Evolutionary conservation across 2,888 invertebrate species (phyloP).

Genomic region (Yponomeuta evonymella): DNA sequence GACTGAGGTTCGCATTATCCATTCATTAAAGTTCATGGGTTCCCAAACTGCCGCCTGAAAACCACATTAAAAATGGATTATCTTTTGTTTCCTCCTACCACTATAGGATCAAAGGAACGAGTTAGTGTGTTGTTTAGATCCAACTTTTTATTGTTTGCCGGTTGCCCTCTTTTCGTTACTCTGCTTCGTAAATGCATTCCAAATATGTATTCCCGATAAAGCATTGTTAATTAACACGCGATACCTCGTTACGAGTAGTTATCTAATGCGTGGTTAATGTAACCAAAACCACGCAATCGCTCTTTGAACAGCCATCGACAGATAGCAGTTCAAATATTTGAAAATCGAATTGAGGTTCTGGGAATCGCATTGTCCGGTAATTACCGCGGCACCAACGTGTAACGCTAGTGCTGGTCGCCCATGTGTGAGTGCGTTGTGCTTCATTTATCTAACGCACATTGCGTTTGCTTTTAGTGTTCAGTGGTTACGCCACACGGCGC

Average conservation of each 20-base stretch:
- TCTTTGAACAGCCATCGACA: constrained; percentile 3
- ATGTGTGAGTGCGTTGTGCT: constrained; percentile 36
- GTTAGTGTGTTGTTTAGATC: not conserved
- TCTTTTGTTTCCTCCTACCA: not conserved
- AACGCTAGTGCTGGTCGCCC: not conserved
- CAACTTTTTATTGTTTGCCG: not conserved
- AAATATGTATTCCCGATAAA: not conserved
- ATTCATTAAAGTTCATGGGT: constrained; percentile 18
- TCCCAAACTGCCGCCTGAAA: constrained; percentile 15
- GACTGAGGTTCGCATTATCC: constrained; percentile 18
- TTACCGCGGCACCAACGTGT: constrained; percentile 11
- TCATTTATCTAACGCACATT: constrained; percentile 67
- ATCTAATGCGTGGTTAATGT: constrained; percentile 7
- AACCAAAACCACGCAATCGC: not conserved
- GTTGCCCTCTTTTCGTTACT: not conserved
- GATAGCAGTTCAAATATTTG: constrained; percentile 9
- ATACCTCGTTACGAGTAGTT: not conserved
- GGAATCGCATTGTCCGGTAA: constrained; percentile 7
- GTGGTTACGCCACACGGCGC: constrained; percentile 61
- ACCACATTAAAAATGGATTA: constrained; percentile 9
- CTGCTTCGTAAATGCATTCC: not conserved
- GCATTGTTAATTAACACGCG: not conserved
- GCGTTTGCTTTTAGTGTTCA: constrained; percentile 69
- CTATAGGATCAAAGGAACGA: not conserved
- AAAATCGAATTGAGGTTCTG: constrained; percentile 5